Evolutionary conservation across 2,888 invertebrate species (phyloP).

Genomic region (Macaria notata): DNA sequence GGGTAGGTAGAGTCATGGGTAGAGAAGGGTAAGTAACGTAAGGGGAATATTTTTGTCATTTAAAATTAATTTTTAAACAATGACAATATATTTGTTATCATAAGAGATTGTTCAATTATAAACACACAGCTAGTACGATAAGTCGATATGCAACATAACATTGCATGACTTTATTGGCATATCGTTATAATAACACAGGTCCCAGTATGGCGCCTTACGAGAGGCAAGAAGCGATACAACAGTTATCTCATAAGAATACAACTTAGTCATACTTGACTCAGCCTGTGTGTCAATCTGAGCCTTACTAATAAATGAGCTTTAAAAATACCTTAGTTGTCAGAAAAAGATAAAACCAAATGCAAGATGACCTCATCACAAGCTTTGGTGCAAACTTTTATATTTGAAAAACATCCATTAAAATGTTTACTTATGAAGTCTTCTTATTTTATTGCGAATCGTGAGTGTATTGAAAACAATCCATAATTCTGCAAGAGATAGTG

Average conservation of each 20-base stretch:
- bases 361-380: constrained; percentile 1
- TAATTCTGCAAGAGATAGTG: constrained; percentile 15
- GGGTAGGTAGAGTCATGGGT: too few species aligned
- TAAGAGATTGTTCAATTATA: too few species aligned
- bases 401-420: background rate
- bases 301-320: too few species aligned
- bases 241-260: constrained; percentile 13
- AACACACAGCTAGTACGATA: too few species aligned
- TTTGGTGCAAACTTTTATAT: too few species aligned
- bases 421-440: background rate
- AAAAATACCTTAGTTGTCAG: too few species aligned
- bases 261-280: constrained; percentile 13
- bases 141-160: background rate
- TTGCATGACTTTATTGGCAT: background rate
- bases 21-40: too few species aligned
- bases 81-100: too few species aligned
- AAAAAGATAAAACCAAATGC: too few species aligned
- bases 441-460: constrained; percentile 12
- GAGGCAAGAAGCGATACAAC: constrained; percentile 5
- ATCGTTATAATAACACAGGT: constrained; percentile 16
- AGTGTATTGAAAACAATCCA: constrained; percentile 20
- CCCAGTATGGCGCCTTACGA: constrained; percentile 15
- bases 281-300: background rate
- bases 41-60: too few species aligned
- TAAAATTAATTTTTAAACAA: too few species aligned